Base-by-base conservation (phyloP, 2,888 invertebrate genomes). In the Rotaria sp. region DNA sequence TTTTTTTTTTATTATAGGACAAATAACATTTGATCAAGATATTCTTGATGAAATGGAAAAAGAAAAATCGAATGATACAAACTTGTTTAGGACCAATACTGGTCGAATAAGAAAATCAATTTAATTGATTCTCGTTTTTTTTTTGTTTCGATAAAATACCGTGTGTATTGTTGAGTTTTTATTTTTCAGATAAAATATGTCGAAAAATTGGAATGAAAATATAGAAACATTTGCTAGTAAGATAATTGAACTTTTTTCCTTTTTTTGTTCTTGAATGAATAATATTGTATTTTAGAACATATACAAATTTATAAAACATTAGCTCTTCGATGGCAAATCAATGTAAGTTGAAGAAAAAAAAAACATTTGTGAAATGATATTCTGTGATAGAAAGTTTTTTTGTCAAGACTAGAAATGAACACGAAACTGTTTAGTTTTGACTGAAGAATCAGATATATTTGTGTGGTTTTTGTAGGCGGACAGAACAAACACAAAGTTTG, bases 11-110 rank as follows among this genome's bases (percentile, higher is more conserved):
- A 8, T 45, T 26, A 7, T 80, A 80, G 80, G 80, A 13, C 45
- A 26, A 15, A 80, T 80, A 45, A 80, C 80, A 45, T 45, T 80
- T 26, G 80, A 80, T 45, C 80, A 80, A 80, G 80, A 80, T 45
- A 45, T 80, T 41, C 45, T 80, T 24, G 80, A 41, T 80, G 26
- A 2, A 24, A 80, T 21, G 26, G 80, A 80, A 45, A 26, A n/a
- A 11, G 45, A 45, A 80, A 67, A 67, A 67, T 35, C 21, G 15
- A 67, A 21, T 30, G 67, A 67, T 67, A 35, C 35, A 7, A 67
- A 30, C 38, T 67, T 67, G 21, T 67, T 67, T 67, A n/a, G 35
- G 18, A 35, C 67, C 5, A 67, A 35, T 35, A 21, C 67, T 67
- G 67, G 67, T 67, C 67, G 35, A 67, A 67, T 67, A 8, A 67